phyloP scores from a whole-genome alignment of 2,888 invertebrate species.

The Copidosoma aretas region DNA sequence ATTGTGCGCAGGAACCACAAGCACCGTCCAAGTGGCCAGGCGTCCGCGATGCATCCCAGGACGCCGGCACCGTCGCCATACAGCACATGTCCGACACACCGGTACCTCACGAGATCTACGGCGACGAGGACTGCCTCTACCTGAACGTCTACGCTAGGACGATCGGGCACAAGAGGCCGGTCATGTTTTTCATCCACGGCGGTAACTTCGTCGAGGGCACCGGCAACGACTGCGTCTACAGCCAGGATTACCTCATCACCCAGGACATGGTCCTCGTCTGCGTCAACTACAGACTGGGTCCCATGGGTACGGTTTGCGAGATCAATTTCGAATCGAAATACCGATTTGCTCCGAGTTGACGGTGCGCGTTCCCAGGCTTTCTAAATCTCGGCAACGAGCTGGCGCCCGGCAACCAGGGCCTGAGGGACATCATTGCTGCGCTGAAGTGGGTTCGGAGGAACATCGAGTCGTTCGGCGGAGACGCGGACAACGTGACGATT shows the following conservation, averaged over 20 bases:
- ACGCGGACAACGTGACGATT: slow-evolving; percentile 50
- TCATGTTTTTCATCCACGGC: slow-evolving; percentile 50
- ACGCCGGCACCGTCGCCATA: not conserved
- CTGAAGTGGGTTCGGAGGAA: slow-evolving; percentile 52
- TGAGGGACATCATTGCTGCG: slow-evolving; percentile 50
- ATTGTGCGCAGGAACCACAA: slow-evolving; percentile 45
- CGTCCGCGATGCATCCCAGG: slow-evolving; percentile 39
- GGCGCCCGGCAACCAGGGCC: slow-evolving; percentile 50
- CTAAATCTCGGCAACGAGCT: slow-evolving; percentile 47
- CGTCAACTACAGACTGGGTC: slow-evolving; percentile 45
- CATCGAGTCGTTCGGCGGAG: slow-evolving; percentile 50
- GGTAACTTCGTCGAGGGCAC: slow-evolving; percentile 44
- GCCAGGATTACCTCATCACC: slow-evolving; percentile 46
- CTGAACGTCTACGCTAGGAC: slow-evolving; percentile 44
- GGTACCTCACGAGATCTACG: slow-evolving; percentile 19
- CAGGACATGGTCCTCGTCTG: slow-evolving; percentile 45
- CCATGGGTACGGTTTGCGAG: slow-evolving; percentile 44
- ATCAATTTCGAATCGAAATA: no score
- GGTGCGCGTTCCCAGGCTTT: slow-evolving; percentile 43
- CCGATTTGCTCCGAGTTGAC: not conserved
- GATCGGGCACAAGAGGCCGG: slow-evolving; percentile 41
- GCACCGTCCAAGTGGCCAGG: slow-evolving; percentile 42
- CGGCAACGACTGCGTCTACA: slow-evolving; percentile 30
- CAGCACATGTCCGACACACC: slow-evolving; percentile 15
- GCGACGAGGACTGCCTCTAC: slow-evolving; percentile 48